These are phyloP conservation scores for Euura saliciscinereae DNA, from an alignment of 1,140 invertebrate species.

Conservation along the genomic window DNA sequence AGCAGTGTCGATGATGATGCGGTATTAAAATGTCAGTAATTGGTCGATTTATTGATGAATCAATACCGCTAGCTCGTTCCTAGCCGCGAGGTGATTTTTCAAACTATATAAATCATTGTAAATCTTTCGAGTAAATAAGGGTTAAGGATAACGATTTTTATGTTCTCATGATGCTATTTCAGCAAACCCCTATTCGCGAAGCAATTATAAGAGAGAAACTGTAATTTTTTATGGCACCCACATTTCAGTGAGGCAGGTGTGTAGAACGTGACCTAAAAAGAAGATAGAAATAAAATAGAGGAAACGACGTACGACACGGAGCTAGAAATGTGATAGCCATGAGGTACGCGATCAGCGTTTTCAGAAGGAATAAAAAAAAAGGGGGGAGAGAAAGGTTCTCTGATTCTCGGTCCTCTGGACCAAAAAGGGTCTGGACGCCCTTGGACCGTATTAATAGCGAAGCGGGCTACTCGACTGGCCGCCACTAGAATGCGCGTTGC, in stretches of 20 bases:
- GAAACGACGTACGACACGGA: too few species aligned
- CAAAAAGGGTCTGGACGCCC: background rate
- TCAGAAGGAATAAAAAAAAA: background rate
- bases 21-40: too few species aligned
- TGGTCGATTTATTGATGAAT: too few species aligned
- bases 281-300: too few species aligned
- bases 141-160: too few species aligned
- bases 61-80: too few species aligned
- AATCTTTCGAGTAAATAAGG: too few species aligned
- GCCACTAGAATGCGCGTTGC: background rate
- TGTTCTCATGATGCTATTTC: background rate
- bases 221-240: background rate
- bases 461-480: background rate
- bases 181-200: background rate
- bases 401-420: background rate
- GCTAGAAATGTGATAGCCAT: too few species aligned
- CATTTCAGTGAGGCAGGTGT: background rate
- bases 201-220: background rate
- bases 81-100: too few species aligned
- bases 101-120: too few species aligned
- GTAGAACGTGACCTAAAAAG: background rate
- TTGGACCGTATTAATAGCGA: background rate
- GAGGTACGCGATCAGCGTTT: too few species aligned
- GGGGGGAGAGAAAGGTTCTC: background rate
- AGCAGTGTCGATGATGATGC: too few species aligned